Percentiles rank a stretch among this genome's conserved stretches.
phyloP scores from a whole-genome alignment of 2,113 vertebrate species.

The Oceanodroma tethys region DNA sequence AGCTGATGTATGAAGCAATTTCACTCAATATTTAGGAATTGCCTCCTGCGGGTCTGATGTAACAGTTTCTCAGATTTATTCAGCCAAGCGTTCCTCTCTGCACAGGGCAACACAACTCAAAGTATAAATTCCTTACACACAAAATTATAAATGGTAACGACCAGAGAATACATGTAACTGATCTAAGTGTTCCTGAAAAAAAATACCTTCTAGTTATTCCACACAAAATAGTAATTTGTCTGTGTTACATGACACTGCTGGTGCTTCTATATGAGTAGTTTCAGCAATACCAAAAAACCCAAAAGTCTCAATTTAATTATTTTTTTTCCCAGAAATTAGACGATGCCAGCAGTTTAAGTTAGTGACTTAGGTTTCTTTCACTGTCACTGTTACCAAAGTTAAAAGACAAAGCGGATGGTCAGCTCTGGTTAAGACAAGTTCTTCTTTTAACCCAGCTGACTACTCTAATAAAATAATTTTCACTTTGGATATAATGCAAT shows the following conservation, averaged over 20 bases:
- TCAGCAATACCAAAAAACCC: not conserved
- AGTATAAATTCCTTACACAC: not conserved
- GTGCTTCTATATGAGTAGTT: not conserved
- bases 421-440: not conserved
- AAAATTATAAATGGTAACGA: not conserved
- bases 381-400: not conserved
- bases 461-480: not conserved
- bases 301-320: not conserved
- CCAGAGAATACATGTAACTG: not conserved
- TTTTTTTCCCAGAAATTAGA: not conserved
- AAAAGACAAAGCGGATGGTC: not conserved
- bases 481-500: not conserved
- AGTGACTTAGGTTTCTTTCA: not conserved
- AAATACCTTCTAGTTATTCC: not conserved
- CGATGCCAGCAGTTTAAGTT: not conserved
- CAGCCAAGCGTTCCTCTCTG: not conserved
- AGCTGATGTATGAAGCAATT: not conserved
- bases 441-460: not conserved
- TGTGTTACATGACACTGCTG: not conserved
- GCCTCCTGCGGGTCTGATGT: not conserved
- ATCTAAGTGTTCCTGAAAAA: not conserved
- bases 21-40: not conserved
- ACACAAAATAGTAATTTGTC: not conserved
- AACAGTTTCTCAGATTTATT: not conserved
- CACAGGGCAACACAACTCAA: not conserved